Evolutionary conservation across 2,888 invertebrate genomes (phyloP), one percentile per base, ranked within the genome.

Genomic region (Phasia obesa): DNA sequence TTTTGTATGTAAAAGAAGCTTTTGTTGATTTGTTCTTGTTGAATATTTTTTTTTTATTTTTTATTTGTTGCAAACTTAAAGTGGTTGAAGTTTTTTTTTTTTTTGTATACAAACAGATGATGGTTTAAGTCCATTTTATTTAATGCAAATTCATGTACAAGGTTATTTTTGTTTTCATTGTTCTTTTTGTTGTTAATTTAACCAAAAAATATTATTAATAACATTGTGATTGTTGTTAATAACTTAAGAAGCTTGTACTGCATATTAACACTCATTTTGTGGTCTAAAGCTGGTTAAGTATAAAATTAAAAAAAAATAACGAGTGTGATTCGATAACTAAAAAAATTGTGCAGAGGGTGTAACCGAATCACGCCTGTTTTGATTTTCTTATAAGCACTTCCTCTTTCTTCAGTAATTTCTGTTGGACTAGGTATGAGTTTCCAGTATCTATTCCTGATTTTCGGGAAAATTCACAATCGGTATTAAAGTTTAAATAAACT

Each of bases 201-300:
- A 60, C 38, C 59, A n/a, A 25, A 31, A 76, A 70, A 57, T 64
- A 60, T 51, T 60, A 67, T 25, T 53, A 60, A 67, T 47, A 38
- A 53, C 44, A 60, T 44, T n/a, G 31, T 31, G 42, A 71, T 78
- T 59, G 47, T 51, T 81, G 57, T 81, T 75, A 81, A 57, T 75
- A 75, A 57, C 65, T 70, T 64, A 64, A 77, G 70, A 70, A 59
- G 64, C 69, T 65, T 51, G 21, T 70, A 47, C 51, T 51, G 70
- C 81, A 69, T 59, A 74, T 77, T 77, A 59, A 81, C 53, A 81
- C 35, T 76, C 42, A 53, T 38, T 57, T 35, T 35, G 35, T 35
- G 9, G 31, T 2, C 3, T n/a, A n/a, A 1, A 4, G n/a, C 5
- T 17, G 44, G 44, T 17, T 17, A 17, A 47, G 5, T 19, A n/a